Evolutionary conservation across 2,113 vertebrate species (phyloP), one percentile per base, ranked within the genome.

Genomic region (Canis aureus): DNA sequence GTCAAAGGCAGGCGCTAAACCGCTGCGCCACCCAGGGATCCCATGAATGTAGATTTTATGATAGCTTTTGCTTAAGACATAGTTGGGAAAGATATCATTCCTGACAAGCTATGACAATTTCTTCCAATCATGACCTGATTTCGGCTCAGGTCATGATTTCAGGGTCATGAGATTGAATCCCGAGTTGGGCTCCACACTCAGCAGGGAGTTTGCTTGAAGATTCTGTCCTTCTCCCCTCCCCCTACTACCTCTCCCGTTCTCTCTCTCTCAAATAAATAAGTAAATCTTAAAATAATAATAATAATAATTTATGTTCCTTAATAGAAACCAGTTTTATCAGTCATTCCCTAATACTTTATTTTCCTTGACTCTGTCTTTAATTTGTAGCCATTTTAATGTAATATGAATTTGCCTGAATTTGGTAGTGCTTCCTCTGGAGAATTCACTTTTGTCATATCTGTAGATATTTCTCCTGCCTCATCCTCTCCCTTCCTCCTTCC

Each of bases 21-120:
- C 35, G 35, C 35, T 35, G 35, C 35, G 35, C 35, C 35, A 35
- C 35, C 35, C 35, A 35, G 35, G 35, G 35, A 35, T 35, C 35
- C 35, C 16, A 49, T 62, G 86, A 79, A 67, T 87, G 25, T 71
- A 66, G 53, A 55, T 59, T 96, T 96, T 87, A 19, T 93, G 60
- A 66, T 71, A 57, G 25, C 15, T 94, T 43, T 85, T 91, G 23
- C 35, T 86, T 67, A 95, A 76, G 4, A 76, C 12, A n/a, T 29
- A 51, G 38, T 64, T 90, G 16, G 29, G 71, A 97, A 88, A 93
- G 16, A 32, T 79, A 67, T 53, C 32, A 49, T 62, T 60, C 3
- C 49, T 93, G 13, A 92, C 8, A 93, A 91, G 11, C 3, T 64
- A 73, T 78, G 32, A 22, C 16, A 17, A 92, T 62, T 81, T 9